Evolutionary conservation across 2,797 vertebrate genomes (phyloP), one percentile per base, ranked within the genome.

Genomic region (Synaphobranchus kaupii): DNA sequence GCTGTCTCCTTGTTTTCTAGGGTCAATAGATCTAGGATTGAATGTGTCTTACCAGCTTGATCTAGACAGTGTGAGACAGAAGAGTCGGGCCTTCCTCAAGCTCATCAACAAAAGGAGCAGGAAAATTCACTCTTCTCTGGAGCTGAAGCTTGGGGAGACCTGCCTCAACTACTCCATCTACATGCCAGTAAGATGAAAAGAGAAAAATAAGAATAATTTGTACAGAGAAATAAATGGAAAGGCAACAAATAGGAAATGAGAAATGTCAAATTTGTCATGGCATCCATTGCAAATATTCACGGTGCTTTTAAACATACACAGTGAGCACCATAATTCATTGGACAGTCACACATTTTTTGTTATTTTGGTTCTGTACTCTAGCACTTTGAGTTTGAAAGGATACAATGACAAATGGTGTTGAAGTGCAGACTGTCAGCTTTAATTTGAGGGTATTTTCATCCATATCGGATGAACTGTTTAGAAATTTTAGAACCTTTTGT

Each of bases 51-150:
- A 94, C 87, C 90, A 10, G 0, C 88, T 97, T n/a, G 78, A 90
- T 31, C 92, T 97, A 86, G 97, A 97, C 71, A 92, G 92, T 10
- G 90, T 39, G 39, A 95, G 94, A 87, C 90, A 86, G 56, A 92
- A 83, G 2, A 76, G 84, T 87, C 93, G 96, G 87, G 96, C 95
- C 0, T 89, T 94, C 83, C 95, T 97, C 88, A 84, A 0, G 82
- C 1, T 48, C 22, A 86, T 0, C 0, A 87, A 89, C 0, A 89
- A 47, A 54, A 93, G 83, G 89, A 13, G n/a, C 1, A 90, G 84
- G 63, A 93, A 22, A 86, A 48, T 86, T 20, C 84, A 0, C 0
- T 4, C 84, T 0, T 86, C 44, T 13, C 6, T 47, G 1, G 3
- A 86, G 17, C 89, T 96, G 85, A 87, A 12, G 6, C 0, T 85